Percentiles rank a stretch among this genome's conserved stretches.
phyloP scores from a whole-genome alignment of 30 jellyfish, hydroid and myxozoan species.

The Hydra vulgaris region DNA sequence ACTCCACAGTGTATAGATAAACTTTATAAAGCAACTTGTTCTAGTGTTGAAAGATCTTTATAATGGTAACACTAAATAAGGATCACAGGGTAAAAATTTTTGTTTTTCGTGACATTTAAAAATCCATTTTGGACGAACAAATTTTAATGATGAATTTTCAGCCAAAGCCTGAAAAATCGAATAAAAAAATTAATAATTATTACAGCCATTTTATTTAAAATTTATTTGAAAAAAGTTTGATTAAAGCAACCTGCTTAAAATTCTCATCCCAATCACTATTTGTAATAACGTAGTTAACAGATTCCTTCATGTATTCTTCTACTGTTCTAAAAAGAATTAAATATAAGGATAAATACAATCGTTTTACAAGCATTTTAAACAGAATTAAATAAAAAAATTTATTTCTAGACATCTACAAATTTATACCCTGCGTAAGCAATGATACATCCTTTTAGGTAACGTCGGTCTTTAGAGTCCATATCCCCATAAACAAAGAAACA shows the following conservation, averaged over 20 bases:
- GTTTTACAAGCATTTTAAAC: too few relatives aligned
- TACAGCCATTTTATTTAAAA: background rate
- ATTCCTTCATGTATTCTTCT: slow-evolving; percentile 64
- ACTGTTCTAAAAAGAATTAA: slow-evolving; percentile 21
- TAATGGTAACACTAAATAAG: slow-evolving; percentile 13
- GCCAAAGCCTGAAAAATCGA: slow-evolving; percentile 45
- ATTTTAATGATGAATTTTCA: slow-evolving; percentile 32
- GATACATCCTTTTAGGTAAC: slow-evolving; percentile 40
- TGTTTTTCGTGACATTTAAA: slow-evolving; percentile 52
- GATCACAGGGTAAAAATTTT: slow-evolving; percentile 15
- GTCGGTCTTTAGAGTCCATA: slow-evolving; percentile 35
- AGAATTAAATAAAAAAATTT: too few relatives aligned
- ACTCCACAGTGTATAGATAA: too few relatives aligned
- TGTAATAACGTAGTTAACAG: slow-evolving; percentile 31
- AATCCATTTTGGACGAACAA: slow-evolving; percentile 63
- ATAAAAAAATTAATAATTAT: too few relatives aligned
- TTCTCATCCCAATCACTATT: slow-evolving; percentile 59
- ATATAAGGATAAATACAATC: too few relatives aligned
- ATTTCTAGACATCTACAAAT: too few relatives aligned
- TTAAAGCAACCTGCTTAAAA: slow-evolving; percentile 68
- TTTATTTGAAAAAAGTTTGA: too few relatives aligned
- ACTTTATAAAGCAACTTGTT: too few relatives aligned
- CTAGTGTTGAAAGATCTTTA: too few relatives aligned
- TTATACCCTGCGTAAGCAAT: slow-evolving; percentile 77
- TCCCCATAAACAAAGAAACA: slow-evolving; percentile 58